phyloP scores from a whole-genome alignment of 2,888 invertebrate species.

The Vannuccia rotundouncinata region DNA sequence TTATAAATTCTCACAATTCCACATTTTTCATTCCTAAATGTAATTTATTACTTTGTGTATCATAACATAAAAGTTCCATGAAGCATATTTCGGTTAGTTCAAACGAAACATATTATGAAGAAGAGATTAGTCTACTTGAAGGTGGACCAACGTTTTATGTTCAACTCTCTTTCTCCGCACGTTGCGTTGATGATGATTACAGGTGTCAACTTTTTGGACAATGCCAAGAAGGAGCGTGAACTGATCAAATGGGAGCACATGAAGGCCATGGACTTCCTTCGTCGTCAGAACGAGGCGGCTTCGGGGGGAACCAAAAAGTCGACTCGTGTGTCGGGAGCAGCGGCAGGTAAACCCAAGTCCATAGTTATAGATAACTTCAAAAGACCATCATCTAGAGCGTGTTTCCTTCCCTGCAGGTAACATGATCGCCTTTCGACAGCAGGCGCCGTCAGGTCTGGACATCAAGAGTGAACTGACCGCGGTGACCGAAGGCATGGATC shows the following conservation, averaged over 20 bases:
- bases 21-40: too few species aligned
- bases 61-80: too few species aligned
- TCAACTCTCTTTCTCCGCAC: too few species aligned
- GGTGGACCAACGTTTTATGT: too few species aligned
- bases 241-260: constrained; percentile 54
- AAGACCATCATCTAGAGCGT: too few species aligned
- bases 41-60: too few species aligned
- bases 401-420: neutral
- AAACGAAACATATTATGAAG: too few species aligned
- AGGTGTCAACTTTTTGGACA: constrained; percentile 39
- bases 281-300: constrained; percentile 41
- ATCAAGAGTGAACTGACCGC: constrained; percentile 30
- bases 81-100: too few species aligned
- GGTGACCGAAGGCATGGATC: neutral
- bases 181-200: neutral
- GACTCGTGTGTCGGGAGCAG: neutral
- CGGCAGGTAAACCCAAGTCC: too few species aligned
- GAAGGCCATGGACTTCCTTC: constrained; percentile 50
- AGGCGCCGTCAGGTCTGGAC: neutral
- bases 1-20: too few species aligned
- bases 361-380: too few species aligned
- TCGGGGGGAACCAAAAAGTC: neutral
- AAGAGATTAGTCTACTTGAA: too few species aligned
- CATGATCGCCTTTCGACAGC: neutral
- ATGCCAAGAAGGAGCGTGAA: constrained; percentile 44